Percentiles rank a stretch among this genome's conserved stretches.
phyloP scores from a whole-genome alignment of 2,797 vertebrate genomes.

The Lacerta viridis region DNA sequence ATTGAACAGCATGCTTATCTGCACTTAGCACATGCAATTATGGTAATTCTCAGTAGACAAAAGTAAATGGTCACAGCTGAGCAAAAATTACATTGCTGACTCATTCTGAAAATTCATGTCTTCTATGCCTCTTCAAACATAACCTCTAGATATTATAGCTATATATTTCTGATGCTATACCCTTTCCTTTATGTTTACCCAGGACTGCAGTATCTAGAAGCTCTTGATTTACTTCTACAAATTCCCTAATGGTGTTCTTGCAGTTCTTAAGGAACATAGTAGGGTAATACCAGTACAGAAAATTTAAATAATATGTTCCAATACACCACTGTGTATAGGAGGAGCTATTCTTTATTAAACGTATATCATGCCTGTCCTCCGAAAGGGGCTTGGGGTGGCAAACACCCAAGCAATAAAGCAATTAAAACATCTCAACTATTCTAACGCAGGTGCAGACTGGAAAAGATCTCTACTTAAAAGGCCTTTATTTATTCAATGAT shows the following conservation, averaged over 20 bases:
- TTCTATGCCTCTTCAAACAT: background rate
- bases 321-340: background rate
- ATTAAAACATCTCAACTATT: too few relatives aligned
- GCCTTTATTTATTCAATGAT: too few relatives aligned
- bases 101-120: conserved; percentile 16
- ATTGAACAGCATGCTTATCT: conserved; percentile 41
- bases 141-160: background rate
- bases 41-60: conserved; percentile 36
- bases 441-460: too few relatives aligned
- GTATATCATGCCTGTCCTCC: too few relatives aligned
- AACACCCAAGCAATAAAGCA: too few relatives aligned
- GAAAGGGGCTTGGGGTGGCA: too few relatives aligned
- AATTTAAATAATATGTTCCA: background rate
- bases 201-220: background rate
- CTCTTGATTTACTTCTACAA: background rate
- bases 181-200: conserved; percentile 20
- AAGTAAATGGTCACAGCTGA: conserved; percentile 30
- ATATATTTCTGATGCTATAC: conserved; percentile 12
- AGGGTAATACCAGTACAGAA: background rate
- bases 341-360: background rate
- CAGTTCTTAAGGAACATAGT: background rate
- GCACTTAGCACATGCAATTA: conserved; percentile 35
- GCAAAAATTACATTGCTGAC: conserved; percentile 38
- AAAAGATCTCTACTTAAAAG: too few relatives aligned
- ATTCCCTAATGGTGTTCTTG: background rate